phyloP scores from a whole-genome alignment of 1,140 invertebrate genomes.

The Drosophila grimshawi region DNA sequence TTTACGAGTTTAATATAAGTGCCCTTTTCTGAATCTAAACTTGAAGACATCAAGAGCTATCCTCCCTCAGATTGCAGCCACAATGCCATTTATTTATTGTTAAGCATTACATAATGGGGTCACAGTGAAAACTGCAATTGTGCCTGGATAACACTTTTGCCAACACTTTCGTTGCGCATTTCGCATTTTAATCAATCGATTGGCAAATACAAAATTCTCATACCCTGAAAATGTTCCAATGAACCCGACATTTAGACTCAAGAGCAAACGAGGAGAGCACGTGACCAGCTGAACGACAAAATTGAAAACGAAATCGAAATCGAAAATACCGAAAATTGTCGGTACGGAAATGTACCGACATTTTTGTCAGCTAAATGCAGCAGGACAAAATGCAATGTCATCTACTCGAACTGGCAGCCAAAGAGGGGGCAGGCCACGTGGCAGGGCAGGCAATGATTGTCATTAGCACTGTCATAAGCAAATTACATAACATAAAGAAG shows the following conservation, averaged over 20 bases:
- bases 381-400: slow-evolving; percentile 35
- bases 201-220: slow-evolving; percentile 11
- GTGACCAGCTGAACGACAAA: slow-evolving; percentile 9
- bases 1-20: too few species aligned
- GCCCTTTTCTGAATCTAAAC: too few species aligned
- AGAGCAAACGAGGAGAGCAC: slow-evolving; percentile 7
- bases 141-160: background rate
- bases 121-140: slow-evolving; percentile 9
- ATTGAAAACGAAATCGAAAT: slow-evolving; percentile 12
- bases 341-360: slow-evolving; percentile 29
- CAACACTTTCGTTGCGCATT: slow-evolving; percentile 18
- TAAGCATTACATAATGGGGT: slow-evolving; percentile 3
- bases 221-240: slow-evolving; percentile 29
- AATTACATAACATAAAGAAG: slow-evolving; percentile 53
- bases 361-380: slow-evolving; percentile 19
- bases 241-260: slow-evolving; percentile 19
- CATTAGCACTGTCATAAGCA: slow-evolving; percentile 48
- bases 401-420: slow-evolving; percentile 25
- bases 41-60: background rate
- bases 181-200: slow-evolving; percentile 52
- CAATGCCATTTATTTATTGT: background rate
- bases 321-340: slow-evolving; percentile 31
- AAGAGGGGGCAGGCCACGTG: background rate
- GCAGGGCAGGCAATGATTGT: slow-evolving; percentile 23
- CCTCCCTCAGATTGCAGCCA: background rate